Evolutionary conservation across 2,888 invertebrate genomes (phyloP).

Genomic region (Ornithoptera alexandrae): DNA sequence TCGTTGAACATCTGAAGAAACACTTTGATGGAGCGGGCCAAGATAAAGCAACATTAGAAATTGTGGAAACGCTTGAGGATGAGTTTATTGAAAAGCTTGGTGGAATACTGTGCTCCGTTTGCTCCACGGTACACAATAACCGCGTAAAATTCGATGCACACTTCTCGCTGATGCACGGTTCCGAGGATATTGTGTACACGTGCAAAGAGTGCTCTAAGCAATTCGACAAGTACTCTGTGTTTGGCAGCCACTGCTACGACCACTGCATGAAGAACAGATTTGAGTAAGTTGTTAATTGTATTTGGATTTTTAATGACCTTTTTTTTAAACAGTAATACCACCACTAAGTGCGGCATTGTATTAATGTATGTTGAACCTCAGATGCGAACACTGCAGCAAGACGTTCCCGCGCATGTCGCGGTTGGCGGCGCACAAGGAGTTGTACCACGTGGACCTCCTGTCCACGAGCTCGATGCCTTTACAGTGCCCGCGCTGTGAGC

Average conservation of each 20-base stretch:
- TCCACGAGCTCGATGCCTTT: slow-evolving; percentile 51
- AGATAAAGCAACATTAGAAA: slow-evolving; percentile 51
- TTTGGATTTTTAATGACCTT: too few species aligned
- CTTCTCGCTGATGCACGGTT: slow-evolving; percentile 65
- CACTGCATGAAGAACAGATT: slow-evolving; percentile 67
- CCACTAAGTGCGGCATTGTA: not conserved
- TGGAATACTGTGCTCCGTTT: slow-evolving; percentile 77
- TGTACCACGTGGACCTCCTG: slow-evolving; percentile 55
- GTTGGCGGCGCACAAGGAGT: slow-evolving; percentile 75
- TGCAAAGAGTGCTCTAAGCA: slow-evolving; percentile 80
- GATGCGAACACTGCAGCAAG: slow-evolving; percentile 78
- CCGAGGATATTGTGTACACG: slow-evolving; percentile 65
- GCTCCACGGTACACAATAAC: slow-evolving; percentile 71
- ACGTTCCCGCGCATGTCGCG: slow-evolving; percentile 76
- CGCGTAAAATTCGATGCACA: slow-evolving; percentile 77
- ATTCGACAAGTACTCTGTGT: slow-evolving; percentile 75
- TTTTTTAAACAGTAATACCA: too few species aligned
- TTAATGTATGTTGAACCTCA: slow-evolving; percentile 34
- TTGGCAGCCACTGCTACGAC: slow-evolving; percentile 78
- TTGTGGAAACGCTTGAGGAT: slow-evolving; percentile 39
- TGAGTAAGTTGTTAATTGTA: slow-evolving; percentile 48
- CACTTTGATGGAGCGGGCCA: slow-evolving; percentile 54
- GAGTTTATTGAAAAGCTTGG: slow-evolving; percentile 64
- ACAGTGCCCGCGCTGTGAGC: slow-evolving; percentile 47
- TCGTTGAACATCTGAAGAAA: slow-evolving; percentile 53